A percentile compares a stretch with the other conserved stretches of the same genome.
phyloP scores from a whole-genome alignment of 2,797 vertebrate species.

The Selene dorsalis region DNA sequence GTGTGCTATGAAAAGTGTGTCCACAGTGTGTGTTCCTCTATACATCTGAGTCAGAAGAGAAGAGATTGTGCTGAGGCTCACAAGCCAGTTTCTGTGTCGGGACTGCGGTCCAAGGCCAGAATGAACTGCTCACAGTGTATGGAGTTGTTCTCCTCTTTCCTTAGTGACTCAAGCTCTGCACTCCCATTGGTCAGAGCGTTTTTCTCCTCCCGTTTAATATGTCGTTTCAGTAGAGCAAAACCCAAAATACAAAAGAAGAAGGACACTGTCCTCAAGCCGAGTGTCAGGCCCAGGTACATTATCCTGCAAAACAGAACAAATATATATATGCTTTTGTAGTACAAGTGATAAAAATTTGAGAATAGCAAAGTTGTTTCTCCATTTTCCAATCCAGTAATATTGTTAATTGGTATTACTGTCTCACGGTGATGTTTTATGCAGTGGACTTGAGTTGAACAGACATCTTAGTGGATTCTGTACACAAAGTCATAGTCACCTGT shows the following conservation, averaged over 20 bases:
- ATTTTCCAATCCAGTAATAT: not conserved
- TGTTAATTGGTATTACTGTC: not conserved
- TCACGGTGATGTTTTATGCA: not conserved
- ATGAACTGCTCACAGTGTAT: conserved; percentile 72
- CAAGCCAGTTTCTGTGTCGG: conserved; percentile 80
- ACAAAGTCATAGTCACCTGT: conserved; percentile 83
- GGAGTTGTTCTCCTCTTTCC: conserved; percentile 78
- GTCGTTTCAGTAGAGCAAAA: conserved; percentile 77
- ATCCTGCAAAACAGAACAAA: conserved; percentile 67
- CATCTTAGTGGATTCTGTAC: not conserved
- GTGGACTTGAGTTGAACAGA: not conserved
- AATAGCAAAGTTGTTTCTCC: not conserved
- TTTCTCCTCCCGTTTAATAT: conserved; percentile 73
- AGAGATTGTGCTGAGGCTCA: conserved; percentile 57
- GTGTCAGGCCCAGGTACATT: conserved; percentile 81
- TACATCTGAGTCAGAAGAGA: conserved; percentile 23
- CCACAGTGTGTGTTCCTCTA: conserved; percentile 45
- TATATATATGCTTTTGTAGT: too few relatives aligned
- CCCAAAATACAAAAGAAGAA: conserved; percentile 82
- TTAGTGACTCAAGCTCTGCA: conserved; percentile 77
- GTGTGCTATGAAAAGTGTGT: conserved; percentile 68
- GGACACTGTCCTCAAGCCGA: conserved; percentile 81
- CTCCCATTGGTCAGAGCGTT: conserved; percentile 67
- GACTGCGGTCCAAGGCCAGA: conserved; percentile 65
- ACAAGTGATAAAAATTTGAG: too few relatives aligned